A percentile compares a stretch with the other conserved stretches of the same genome.
Evolutionary conservation across 2,113 vertebrate species (phyloP).

Genomic region (Protobothrops mucrosquamatus): DNA sequence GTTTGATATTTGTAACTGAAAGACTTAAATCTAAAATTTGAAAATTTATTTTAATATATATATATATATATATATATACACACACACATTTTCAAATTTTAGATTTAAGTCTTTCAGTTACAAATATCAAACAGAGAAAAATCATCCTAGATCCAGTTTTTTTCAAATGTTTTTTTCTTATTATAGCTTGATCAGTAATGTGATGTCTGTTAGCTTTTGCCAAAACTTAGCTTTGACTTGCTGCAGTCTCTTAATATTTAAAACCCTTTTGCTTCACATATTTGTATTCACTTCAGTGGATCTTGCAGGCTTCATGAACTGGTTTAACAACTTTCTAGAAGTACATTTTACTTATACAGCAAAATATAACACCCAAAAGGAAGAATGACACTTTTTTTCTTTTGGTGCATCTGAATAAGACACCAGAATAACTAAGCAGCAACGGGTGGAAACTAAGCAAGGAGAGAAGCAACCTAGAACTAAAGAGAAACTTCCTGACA

Average conservation of each 20-base stretch:
- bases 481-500: too few relatives aligned
- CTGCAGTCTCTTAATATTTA: conserved; percentile 19
- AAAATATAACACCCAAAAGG: conserved; percentile 14
- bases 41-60: too few relatives aligned
- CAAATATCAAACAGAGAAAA: too few relatives aligned
- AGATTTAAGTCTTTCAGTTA: too few relatives aligned
- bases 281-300: conserved; percentile 18
- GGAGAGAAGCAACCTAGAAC: too few relatives aligned
- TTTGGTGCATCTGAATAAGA: conserved; percentile 2
- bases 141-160: neutral
- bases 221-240: conserved; percentile 11
- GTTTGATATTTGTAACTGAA: too few relatives aligned
- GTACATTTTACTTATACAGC: conserved; percentile 6
- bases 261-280: neutral
- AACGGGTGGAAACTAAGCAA: too few relatives aligned
- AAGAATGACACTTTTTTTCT: conserved; percentile 11
- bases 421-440: neutral
- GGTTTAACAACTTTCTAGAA: conserved; percentile 17
- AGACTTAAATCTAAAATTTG: too few relatives aligned
- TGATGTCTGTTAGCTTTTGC: conserved; percentile 3
- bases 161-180: conserved; percentile 20
- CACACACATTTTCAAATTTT: too few relatives aligned
- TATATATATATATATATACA: too few relatives aligned
- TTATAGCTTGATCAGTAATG: conserved; percentile 10
- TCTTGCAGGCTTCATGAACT: neutral